These are phyloP conservation scores for Liodrosophila aerea DNA, from an alignment of 2,888 invertebrate species.

Conservation along the genomic window DNA sequence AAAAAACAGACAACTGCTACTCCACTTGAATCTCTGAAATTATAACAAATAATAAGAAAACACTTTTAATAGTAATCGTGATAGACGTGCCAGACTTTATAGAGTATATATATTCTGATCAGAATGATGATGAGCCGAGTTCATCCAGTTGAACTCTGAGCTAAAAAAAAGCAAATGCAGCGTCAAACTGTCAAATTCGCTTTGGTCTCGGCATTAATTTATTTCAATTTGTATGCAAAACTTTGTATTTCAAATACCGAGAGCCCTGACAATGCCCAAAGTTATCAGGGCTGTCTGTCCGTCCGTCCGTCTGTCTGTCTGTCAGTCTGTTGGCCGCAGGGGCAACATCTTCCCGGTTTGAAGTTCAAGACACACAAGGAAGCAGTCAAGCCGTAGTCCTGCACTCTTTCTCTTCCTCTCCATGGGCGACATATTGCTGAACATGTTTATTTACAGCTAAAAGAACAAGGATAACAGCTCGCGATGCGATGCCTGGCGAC, in stretches of 20 bases:
- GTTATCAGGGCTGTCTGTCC: constrained; percentile 21
- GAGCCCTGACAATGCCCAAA: constrained; percentile 37
- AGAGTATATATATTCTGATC: no score
- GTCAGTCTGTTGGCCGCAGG: constrained; percentile 45
- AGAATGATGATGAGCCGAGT: no score
- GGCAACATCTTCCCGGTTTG: constrained; percentile 39
- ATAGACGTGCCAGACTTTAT: no score
- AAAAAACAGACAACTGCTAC: no score
- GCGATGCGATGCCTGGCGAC: constrained; percentile 23
- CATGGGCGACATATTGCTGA: constrained; percentile 64
- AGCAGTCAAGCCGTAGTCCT: constrained; percentile 2
- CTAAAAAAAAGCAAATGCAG: no score
- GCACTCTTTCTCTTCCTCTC: not conserved
- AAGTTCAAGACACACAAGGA: constrained; percentile 21
- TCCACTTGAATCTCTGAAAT: no score
- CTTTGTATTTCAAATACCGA: constrained; percentile 49
- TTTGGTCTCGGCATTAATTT: constrained; percentile 50
- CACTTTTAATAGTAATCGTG: no score
- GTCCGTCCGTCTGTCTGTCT: no score
- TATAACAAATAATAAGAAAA: no score
- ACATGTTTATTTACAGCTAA: constrained; percentile 73
- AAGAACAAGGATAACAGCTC: constrained; percentile 58
- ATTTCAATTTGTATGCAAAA: constrained; percentile 61
- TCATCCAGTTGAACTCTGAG: not conserved
- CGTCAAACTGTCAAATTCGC: constrained; percentile 40